These are phyloP conservation scores for Aporophyla lueneburgensis DNA, from an alignment of 2,888 invertebrate genomes.

Conservation along the genomic window DNA sequence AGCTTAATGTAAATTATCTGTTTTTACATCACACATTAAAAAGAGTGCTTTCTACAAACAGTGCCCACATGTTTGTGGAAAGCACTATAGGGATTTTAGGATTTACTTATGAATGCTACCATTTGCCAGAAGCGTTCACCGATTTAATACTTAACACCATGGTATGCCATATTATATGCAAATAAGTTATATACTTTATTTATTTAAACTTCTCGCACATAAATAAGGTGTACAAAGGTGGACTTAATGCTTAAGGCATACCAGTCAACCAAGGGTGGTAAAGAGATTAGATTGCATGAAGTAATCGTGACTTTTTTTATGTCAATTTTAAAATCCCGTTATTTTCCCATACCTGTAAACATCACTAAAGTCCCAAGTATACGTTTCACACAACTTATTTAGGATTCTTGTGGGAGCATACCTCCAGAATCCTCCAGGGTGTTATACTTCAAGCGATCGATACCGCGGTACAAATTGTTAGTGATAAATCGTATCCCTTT, in stretches of 20 bases:
- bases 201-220: too few relatives aligned
- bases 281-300: too few relatives aligned
- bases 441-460: constrained; percentile 64
- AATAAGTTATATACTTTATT: too few relatives aligned
- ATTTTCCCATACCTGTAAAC: constrained; percentile 7
- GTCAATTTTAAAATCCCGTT: constrained; percentile 7
- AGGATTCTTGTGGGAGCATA: constrained; percentile 67
- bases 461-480: constrained; percentile 65
- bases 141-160: neutral
- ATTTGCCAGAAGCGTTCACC: neutral
- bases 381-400: constrained; percentile 72
- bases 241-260: too few relatives aligned
- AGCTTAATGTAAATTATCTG: neutral
- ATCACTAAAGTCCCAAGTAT: constrained; percentile 55
- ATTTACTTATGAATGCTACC: neutral
- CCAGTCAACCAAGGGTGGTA: too few relatives aligned
- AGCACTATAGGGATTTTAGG: too few relatives aligned
- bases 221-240: too few relatives aligned
- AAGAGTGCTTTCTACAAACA: neutral
- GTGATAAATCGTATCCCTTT: constrained; percentile 64
- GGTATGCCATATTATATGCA: too few relatives aligned
- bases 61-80: too few relatives aligned
- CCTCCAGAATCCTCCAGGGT: constrained; percentile 56
- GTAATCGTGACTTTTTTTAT: neutral
- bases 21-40: neutral